Evolutionary conservation across 2,888 invertebrate species (phyloP).

Genomic region (Ligdia adustata): DNA sequence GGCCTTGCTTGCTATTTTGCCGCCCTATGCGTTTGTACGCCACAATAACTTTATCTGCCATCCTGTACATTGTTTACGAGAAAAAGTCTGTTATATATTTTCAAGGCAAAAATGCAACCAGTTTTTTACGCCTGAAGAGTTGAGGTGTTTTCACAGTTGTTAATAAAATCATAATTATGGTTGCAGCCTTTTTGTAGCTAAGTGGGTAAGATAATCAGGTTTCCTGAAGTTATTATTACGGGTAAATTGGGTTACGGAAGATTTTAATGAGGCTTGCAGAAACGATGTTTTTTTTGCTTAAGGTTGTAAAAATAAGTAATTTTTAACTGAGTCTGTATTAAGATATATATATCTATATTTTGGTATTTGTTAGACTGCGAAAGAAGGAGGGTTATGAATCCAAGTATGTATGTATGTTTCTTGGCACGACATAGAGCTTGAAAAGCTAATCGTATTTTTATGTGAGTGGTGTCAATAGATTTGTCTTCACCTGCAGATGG

Average conservation of each 20-base stretch:
- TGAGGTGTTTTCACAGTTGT: constrained; percentile 5
- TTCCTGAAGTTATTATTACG: background rate
- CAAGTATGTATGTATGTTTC: no score
- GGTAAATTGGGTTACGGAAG: background rate
- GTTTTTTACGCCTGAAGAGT: background rate
- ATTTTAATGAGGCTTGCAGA: background rate
- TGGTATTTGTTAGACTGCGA: no score
- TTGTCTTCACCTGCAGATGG: no score
- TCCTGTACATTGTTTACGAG: constrained; percentile 14
- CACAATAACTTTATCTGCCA: constrained; percentile 1
- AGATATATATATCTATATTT: no score
- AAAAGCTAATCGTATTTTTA: no score
- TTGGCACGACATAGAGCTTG: no score
- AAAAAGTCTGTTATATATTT: background rate
- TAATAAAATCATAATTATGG: constrained; percentile 6
- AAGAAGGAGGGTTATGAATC: no score
- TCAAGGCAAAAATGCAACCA: background rate
- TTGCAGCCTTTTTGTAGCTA: background rate
- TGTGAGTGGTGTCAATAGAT: no score
- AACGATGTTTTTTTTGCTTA: no score
- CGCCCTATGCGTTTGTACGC: background rate
- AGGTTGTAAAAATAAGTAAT: no score
- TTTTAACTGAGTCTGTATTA: no score
- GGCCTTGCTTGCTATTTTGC: background rate
- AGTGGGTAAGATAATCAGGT: background rate